Conservation (phyloP, 2,888 invertebrate species). For the Euplexia lucipara region DNA sequence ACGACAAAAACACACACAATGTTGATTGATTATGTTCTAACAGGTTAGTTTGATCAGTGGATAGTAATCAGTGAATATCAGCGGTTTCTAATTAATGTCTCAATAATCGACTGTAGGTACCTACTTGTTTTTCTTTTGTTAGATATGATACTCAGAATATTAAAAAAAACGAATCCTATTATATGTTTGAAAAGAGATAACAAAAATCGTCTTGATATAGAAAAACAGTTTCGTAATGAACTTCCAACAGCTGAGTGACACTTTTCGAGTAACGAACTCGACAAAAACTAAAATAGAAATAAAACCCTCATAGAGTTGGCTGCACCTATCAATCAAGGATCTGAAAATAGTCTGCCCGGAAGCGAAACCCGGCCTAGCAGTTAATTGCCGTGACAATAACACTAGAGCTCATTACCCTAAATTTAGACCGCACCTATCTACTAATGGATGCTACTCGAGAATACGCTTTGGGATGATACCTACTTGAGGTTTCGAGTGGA, state of each 20-base stretch:
- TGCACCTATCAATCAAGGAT: constrained; percentile 75
- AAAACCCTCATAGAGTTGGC: constrained; percentile 64
- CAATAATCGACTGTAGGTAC: constrained; percentile 35
- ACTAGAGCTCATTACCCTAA: constrained; percentile 78
- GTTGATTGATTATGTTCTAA: constrained; percentile 62
- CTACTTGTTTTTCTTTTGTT: background rate
- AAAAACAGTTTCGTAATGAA: constrained; percentile 1
- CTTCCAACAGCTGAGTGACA: constrained; percentile 32
- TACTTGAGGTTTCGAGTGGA: constrained; percentile 47
- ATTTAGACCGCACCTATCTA: constrained; percentile 76
- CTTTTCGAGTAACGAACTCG: constrained; percentile 16
- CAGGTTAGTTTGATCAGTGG: constrained; percentile 38
- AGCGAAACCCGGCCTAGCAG: constrained; percentile 69
- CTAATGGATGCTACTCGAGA: constrained; percentile 69
- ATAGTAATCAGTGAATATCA: constrained; percentile 32
- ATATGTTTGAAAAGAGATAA: constrained; percentile 5
- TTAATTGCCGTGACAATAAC: constrained; percentile 84
- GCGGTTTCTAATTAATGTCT: constrained; percentile 44
- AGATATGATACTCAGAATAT: background rate
- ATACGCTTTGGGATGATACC: constrained; percentile 34
- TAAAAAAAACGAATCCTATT: background rate
- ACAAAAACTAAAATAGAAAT: constrained; percentile 66
- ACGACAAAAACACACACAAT: constrained; percentile 58
- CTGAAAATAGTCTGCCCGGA: constrained; percentile 81
- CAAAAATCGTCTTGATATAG: constrained; percentile 15